Conservation (phyloP, 30 jellyfish, hydroid and myxozoan species). For the Hydra vulgaris region DNA sequence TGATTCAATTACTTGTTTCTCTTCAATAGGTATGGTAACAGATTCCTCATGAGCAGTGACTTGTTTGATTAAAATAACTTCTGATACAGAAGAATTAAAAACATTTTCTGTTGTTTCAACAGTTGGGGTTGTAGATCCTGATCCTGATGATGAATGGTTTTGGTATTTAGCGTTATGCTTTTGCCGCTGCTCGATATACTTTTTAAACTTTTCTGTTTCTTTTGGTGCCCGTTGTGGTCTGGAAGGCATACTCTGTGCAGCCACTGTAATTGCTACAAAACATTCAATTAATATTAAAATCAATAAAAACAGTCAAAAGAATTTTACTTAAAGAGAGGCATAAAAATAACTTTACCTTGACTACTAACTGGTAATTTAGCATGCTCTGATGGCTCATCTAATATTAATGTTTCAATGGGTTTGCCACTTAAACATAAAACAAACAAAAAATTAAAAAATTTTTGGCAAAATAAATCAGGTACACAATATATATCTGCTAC, state of each 20-base stretch:
- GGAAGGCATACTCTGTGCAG: constrained; percentile 16
- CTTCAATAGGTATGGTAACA: constrained; percentile 1
- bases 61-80: background rate
- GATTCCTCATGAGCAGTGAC: background rate
- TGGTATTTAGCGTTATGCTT: constrained; percentile 91
- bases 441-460: background rate
- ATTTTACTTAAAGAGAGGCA: background rate
- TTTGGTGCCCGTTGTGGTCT: constrained; percentile 77
- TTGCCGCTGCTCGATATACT: constrained; percentile 86
- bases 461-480: no score
- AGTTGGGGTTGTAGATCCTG: constrained; percentile 12
- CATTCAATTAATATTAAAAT: background rate
- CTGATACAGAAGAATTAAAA: background rate
- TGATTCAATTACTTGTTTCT: constrained; percentile 3
- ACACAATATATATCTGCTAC: no score
- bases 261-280: background rate
- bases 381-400: background rate
- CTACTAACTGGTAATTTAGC: background rate
- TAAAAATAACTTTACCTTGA: background rate
- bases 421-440: background rate
- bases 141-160: constrained; percentile 11
- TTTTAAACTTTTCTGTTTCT: constrained; percentile 82
- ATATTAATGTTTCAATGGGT: background rate
- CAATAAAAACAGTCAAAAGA: background rate
- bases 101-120: background rate